phyloP scores from a whole-genome alignment of 2,888 invertebrate genomes.

The Pandemis corylana region DNA sequence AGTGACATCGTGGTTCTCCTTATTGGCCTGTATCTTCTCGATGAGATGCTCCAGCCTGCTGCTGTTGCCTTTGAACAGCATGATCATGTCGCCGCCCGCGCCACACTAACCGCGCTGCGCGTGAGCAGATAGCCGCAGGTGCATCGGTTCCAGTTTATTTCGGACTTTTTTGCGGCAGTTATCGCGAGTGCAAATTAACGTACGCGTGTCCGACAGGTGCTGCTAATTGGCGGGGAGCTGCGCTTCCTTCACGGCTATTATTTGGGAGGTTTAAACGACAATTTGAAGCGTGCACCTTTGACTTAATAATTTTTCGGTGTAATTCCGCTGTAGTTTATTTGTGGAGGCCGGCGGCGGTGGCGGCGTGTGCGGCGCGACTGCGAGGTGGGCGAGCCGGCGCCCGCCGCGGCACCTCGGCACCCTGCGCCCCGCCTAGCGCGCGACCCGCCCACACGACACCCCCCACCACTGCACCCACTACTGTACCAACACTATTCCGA shows the following conservation, averaged over 20 bases:
- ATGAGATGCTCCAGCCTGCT: constrained; percentile 93
- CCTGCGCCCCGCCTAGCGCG: constrained; percentile 75
- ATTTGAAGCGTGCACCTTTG: constrained; percentile 67
- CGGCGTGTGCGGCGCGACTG: constrained; percentile 77
- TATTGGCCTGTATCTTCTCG: constrained; percentile 94
- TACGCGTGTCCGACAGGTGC: constrained; percentile 80
- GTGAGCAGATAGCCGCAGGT: constrained; percentile 72
- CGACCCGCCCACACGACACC: constrained; percentile 67
- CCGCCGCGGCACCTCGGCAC: constrained; percentile 66
- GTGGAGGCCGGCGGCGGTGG: constrained; percentile 61
- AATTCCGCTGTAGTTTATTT: constrained; percentile 4
- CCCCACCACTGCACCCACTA: constrained; percentile 64
- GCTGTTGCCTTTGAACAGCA: constrained; percentile 95
- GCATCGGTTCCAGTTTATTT: constrained; percentile 81
- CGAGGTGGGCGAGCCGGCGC: constrained; percentile 70
- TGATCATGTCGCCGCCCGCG: constrained; percentile 78
- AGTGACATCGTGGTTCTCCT: constrained; percentile 87
- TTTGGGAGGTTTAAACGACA: constrained; percentile 74
- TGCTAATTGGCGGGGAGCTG: constrained; percentile 76
- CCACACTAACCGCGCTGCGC: constrained; percentile 12
- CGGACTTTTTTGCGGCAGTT: constrained; percentile 76
- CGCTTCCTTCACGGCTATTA: constrained; percentile 80
- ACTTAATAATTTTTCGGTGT: constrained; percentile 37
- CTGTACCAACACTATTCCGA: constrained; percentile 27
- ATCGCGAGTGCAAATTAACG: constrained; percentile 79